Evolutionary conservation across 2,113 vertebrate genomes (phyloP).

Genomic region (Anoplopoma fimbria): DNA sequence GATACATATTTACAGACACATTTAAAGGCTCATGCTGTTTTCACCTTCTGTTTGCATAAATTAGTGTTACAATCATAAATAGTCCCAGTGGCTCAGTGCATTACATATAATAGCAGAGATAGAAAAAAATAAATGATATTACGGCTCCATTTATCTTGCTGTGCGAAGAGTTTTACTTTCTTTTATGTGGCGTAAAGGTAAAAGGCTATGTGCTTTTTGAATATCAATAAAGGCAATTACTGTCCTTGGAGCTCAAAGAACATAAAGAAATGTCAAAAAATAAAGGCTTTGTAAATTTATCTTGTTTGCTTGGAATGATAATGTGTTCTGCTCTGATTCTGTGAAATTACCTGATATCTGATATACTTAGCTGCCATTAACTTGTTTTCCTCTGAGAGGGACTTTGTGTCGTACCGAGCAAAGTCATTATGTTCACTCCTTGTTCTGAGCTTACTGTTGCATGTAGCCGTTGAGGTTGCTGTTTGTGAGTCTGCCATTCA

Average conservation of each 20-base stretch:
- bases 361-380: constrained; percentile 34
- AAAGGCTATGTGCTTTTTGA: neutral
- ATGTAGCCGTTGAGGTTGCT: neutral
- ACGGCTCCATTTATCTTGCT: neutral
- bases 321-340: neutral
- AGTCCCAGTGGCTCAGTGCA: neutral
- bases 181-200: constrained; percentile 12
- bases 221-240: constrained; percentile 10
- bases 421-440: constrained; percentile 17
- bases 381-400: constrained; percentile 28
- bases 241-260: constrained; percentile 6
- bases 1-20: neutral
- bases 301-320: constrained; percentile 6
- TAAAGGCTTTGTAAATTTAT: neutral
- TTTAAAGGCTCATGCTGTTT: neutral
- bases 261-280: neutral
- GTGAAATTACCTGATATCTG: neutral
- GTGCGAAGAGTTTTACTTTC: constrained; percentile 3
- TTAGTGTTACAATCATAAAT: neutral
- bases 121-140: neutral
- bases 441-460: constrained; percentile 38
- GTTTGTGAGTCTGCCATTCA: constrained; percentile 45
- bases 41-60: neutral
- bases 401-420: constrained; percentile 20
- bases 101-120: neutral